Conservation (phyloP, 2,113 vertebrate species). For the Oncorhynchus nerka region DNA sequence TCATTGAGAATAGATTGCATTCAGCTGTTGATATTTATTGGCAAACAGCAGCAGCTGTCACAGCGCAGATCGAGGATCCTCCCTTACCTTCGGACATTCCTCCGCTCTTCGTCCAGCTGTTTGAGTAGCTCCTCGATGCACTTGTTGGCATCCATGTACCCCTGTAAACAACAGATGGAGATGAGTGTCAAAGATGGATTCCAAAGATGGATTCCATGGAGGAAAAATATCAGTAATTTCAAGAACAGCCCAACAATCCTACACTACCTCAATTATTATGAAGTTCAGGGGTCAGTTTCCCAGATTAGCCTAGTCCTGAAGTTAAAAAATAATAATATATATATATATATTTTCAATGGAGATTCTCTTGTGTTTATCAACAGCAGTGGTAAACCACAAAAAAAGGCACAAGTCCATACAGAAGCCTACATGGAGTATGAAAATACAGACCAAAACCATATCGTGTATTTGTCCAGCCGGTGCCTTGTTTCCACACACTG, state of each 20-base stretch:
- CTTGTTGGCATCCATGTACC: constrained; percentile 87
- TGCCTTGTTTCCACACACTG: constrained; percentile 24
- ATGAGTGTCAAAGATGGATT: constrained; percentile 27
- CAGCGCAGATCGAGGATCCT: neutral
- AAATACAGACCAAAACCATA: neutral
- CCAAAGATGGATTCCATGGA: neutral
- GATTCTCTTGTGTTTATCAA: neutral
- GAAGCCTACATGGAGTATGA: neutral
- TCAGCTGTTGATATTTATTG: constrained; percentile 52
- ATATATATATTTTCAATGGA: no score
- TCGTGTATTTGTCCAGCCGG: constrained; percentile 7
- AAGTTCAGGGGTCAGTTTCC: neutral
- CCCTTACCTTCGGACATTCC: constrained; percentile 83
- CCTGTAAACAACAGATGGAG: constrained; percentile 69
- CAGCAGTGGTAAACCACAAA: neutral
- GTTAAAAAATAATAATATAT: no score
- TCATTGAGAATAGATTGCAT: constrained; percentile 50
- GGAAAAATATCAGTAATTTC: neutral
- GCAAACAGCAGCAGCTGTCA: constrained; percentile 53
- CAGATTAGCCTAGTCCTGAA: neutral
- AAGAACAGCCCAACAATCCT: neutral
- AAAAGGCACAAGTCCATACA: neutral
- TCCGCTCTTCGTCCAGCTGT: constrained; percentile 84
- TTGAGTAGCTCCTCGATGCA: constrained; percentile 84
- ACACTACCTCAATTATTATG: no score